These are phyloP conservation scores for Amazona finschi DNA, from an alignment of 2,797 vertebrate genomes.

Conservation along the genomic window DNA sequence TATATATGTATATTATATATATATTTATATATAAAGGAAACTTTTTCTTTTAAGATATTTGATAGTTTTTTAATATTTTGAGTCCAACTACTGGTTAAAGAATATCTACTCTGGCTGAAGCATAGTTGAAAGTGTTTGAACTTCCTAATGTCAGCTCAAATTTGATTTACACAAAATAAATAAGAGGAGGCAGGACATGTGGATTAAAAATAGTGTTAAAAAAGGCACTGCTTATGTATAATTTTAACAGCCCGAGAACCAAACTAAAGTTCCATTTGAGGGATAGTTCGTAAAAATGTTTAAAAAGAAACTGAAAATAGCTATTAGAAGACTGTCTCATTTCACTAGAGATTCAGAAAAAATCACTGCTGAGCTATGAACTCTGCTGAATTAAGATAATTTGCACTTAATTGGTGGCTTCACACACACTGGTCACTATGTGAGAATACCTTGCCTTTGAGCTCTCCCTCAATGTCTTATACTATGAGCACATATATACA, in stretches of 20 bases:
- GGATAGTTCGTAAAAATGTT: background rate
- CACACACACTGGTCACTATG: background rate
- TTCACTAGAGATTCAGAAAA: background rate
- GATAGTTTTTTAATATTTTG: background rate
- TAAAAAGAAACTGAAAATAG: background rate
- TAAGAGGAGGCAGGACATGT: background rate
- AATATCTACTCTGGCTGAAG: background rate
- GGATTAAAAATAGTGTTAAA: background rate
- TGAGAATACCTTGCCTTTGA: background rate
- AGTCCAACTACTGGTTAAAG: background rate
- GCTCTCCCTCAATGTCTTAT: background rate
- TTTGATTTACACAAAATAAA: background rate
- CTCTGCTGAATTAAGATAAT: background rate
- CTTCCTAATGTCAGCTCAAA: background rate
- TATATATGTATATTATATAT: background rate
- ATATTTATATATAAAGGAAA: background rate
- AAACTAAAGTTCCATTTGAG: background rate
- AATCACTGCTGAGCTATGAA: background rate
- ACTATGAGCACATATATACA: background rate
- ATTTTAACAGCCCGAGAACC: background rate
- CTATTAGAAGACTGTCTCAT: background rate
- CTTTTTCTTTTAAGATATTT: background rate
- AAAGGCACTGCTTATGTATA: background rate
- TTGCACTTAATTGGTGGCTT: background rate
- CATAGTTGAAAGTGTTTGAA: background rate